Base-by-base conservation (phyloP, 2,888 invertebrate genomes). In the Heteromyza rotundicornis region DNA sequence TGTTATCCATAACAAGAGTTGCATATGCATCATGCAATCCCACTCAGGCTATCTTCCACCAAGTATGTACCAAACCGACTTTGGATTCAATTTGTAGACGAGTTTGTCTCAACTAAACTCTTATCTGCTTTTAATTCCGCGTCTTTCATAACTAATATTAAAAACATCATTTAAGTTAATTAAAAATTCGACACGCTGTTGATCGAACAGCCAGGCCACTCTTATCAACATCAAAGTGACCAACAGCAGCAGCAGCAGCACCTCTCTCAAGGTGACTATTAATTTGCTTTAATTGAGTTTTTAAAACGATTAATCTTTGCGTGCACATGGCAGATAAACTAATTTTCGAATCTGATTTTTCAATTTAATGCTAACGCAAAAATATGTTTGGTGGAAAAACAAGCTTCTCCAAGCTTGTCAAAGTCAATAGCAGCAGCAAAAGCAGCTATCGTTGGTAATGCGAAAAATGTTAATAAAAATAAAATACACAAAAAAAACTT, bases 241-340 rank as follows among this genome's bases (percentile, higher is more conserved):
- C 14, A 40, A n/a, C 40, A 40, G n/a, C 40, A n/a, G n/a, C n/a
- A n/a, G n/a, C n/a, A n/a, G n/a, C n/a, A n/a, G n/a, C n/a, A n/a
- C n/a, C n/a, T n/a, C n/a, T n/a, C n/a, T n/a, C 14, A 40, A 40
- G 40, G 40, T 40, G 5, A n/a, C 14, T 40, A 7, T 14, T 40
- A 40, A 14, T 40, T 40, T n/a, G 10, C 14, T 40, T n/a, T 7
- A 3, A 7, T 12, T 40, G 8, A n/a, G n/a, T 40, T n/a, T 8
- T n/a, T n/a, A n/a, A 8, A 40, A 40, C n/a, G 40, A 40, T 40
- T 40, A 40, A 40, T 40, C 40, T 40, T 40, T n/a, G 40, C 40
- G 40, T 27, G 27, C 40, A n/a, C 14, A 8, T 8, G 14, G 8
- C 40, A n/a, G 14, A 7, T 14, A 40, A n/a, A 40, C 14, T 40